Conservation (phyloP, 2,888 invertebrate species). For the Eilema caniola region DNA sequence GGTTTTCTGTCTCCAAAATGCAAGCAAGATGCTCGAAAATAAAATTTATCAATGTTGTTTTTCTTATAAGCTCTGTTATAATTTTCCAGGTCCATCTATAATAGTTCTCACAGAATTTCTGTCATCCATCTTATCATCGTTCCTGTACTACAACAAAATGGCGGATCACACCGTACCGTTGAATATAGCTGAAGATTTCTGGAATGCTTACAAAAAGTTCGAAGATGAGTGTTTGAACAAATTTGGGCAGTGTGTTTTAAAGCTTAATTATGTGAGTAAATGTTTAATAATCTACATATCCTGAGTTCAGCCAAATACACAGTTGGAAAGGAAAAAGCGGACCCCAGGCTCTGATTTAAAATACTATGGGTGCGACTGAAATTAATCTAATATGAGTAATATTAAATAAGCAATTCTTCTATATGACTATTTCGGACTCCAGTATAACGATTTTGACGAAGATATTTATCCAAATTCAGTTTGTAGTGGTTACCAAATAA, state of each 20-base stretch:
- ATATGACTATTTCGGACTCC: too few relatives aligned
- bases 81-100: conserved; percentile 76
- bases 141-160: conserved; percentile 77
- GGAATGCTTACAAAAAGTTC: conserved; percentile 67
- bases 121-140: conserved; percentile 74
- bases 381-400: too few relatives aligned
- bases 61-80: background rate
- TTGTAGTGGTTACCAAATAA: too few relatives aligned
- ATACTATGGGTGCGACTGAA: too few relatives aligned
- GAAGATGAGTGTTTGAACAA: conserved; percentile 69
- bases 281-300: background rate
- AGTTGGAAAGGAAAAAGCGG: too few relatives aligned
- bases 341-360: too few relatives aligned
- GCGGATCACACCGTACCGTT: conserved; percentile 80
- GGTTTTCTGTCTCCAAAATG: too few relatives aligned
- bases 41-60: background rate
- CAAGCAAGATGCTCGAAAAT: too few relatives aligned
- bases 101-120: conserved; percentile 72
- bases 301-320: too few relatives aligned
- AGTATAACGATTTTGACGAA: too few relatives aligned
- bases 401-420: too few relatives aligned
- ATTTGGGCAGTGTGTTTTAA: conserved; percentile 70
- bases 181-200: conserved; percentile 77
- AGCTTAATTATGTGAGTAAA: conserved; percentile 73
- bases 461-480: too few relatives aligned